Evolutionary conservation across 2,113 vertebrate genomes (phyloP).

Genomic region (Steatornis caripensis): DNA sequence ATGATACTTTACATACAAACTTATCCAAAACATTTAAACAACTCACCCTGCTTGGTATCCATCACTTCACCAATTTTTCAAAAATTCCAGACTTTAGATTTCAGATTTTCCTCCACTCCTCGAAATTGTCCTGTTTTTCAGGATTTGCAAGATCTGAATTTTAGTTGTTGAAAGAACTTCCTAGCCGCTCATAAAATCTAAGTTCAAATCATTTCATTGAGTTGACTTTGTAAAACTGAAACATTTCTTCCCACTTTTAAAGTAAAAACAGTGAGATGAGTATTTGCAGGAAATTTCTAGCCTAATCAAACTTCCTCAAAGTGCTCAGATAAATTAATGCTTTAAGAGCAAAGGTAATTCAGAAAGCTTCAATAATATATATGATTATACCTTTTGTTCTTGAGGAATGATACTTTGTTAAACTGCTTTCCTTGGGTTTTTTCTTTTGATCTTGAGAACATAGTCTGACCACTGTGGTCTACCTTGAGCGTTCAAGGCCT

Average conservation of each 20-base stretch:
- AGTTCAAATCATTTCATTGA: not conserved
- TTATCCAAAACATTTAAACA: not conserved
- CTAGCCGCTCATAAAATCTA: not conserved
- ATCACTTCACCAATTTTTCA: not conserved
- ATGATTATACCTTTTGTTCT: not conserved
- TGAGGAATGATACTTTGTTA: not conserved
- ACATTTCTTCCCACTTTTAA: not conserved
- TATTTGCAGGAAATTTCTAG: not conserved
- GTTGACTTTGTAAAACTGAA: not conserved
- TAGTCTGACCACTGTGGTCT: not conserved
- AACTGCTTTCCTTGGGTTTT: not conserved
- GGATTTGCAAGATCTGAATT: not conserved
- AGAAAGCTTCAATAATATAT: not conserved
- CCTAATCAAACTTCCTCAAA: not conserved
- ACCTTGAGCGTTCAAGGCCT: not conserved
- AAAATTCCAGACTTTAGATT: not conserved
- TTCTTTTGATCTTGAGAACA: not conserved
- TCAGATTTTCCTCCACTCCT: not conserved
- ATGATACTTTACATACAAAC: not conserved
- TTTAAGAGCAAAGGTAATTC: not conserved
- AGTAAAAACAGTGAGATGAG: not conserved
- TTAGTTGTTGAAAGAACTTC: not conserved
- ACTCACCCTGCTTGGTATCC: not conserved
- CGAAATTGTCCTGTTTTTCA: not conserved
- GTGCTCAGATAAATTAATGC: not conserved